A percentile compares a stretch with the other conserved stretches of the same genome.
phyloP scores from a whole-genome alignment of 2,113 vertebrate species.

The Marmota flaviventris region DNA sequence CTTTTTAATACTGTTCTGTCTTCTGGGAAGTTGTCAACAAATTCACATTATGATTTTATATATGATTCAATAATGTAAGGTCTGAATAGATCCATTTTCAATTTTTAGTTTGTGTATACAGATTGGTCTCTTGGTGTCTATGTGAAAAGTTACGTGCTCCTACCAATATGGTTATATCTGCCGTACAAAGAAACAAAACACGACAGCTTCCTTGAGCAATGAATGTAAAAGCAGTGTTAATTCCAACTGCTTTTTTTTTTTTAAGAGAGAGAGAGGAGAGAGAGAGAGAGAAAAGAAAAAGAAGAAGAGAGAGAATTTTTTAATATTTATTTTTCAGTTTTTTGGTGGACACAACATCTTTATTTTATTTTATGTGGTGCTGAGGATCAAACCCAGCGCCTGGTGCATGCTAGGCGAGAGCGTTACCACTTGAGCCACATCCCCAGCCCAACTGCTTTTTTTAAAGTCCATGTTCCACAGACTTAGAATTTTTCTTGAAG shows the following conservation, averaged over 20 bases:
- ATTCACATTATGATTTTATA: background rate
- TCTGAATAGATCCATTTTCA: background rate
- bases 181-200: background rate
- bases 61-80: background rate
- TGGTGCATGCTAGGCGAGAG: too few species aligned
- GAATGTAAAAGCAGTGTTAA: background rate
- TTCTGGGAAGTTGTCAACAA: background rate
- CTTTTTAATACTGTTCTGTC: conserved; percentile 85
- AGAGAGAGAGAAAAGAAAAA: too few species aligned
- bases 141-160: background rate
- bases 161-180: background rate
- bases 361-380: too few species aligned
- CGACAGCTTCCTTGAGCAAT: background rate
- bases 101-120: conserved; percentile 2
- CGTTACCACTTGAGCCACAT: too few species aligned
- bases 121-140: background rate
- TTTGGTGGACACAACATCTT: too few species aligned
- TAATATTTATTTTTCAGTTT: too few species aligned
- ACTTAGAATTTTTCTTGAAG: background rate
- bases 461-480: background rate
- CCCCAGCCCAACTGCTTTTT: background rate
- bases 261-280: too few species aligned
- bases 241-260: background rate
- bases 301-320: too few species aligned
- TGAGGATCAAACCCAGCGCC: too few species aligned